Evolutionary conservation across 1,140 invertebrate genomes (phyloP), one percentile per base, ranked within the genome.

Genomic region (Catajapyx aquilonaris): DNA sequence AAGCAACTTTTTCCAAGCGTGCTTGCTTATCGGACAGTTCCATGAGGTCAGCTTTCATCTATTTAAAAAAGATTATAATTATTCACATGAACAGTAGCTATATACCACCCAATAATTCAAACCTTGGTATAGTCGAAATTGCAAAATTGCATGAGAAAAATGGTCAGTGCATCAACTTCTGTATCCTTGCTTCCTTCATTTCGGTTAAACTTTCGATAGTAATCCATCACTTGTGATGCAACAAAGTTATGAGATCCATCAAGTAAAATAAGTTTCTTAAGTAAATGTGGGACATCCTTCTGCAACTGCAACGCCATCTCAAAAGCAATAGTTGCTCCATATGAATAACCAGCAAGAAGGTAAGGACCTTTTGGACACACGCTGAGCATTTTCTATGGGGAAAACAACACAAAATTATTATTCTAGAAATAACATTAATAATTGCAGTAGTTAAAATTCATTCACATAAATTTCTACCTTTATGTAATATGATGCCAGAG

Each of bases 171-270:
- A 51, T 75, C 71, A 22, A 69, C 66, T 49, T 81, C 68, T 44
- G 74, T 66, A 36, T 57, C 48, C 34, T 50, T 46, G 34, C 59
- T 52, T 31, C 55, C 51, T 42, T 30, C 46, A 31, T 39, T 44
- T 34, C 36, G 44, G 43, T 25, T 16, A 9, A 9, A 36, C 35
- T 7, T 37, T 41, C 59, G 73, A 56, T 57, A 53, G 48, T 64
- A 62, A 48, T 68, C 68, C 11, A 74, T 77, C 54, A 28, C 23
- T 28, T 91, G 81, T 31, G 71, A 68, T 20, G 71, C 71, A 1
- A 96, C 73, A 55, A 81, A 94, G n/a, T 72, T 69, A 7, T 83
- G 86, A 1, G 88, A 90, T 15, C 90, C 90, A 59, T 95, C 91
- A 30, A 95, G 60, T 34, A 95, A 63, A 23, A 81, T 68, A n/a